Conservation (phyloP, 2,797 vertebrate species). For the Tenualosa thibaudeaui region DNA sequence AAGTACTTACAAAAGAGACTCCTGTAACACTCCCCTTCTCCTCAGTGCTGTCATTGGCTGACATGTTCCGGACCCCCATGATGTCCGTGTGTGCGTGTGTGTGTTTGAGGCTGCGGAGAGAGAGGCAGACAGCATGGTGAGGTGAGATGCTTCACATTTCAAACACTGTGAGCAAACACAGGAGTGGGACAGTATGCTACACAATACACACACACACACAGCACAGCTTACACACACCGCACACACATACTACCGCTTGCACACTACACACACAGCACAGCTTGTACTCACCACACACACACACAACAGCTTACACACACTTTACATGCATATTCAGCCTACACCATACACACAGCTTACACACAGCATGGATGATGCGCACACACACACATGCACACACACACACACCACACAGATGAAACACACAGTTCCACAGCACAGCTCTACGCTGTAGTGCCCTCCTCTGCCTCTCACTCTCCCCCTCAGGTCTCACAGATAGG, state of each 20-base stretch:
- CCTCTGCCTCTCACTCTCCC: too few relatives aligned
- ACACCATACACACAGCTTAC: not conserved
- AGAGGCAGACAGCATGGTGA: not conserved
- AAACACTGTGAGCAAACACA: not conserved
- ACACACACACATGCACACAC: too few relatives aligned
- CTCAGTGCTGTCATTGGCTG: not conserved
- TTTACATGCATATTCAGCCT: not conserved
- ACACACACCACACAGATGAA: too few relatives aligned
- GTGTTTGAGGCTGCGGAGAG: not conserved
- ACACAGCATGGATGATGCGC: too few relatives aligned
- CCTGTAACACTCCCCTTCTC: constrained; percentile 22
- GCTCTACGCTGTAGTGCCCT: too few relatives aligned
- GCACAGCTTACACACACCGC: too few relatives aligned
- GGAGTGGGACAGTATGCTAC: not conserved
- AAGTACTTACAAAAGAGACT: constrained; percentile 61
- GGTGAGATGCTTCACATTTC: not conserved
- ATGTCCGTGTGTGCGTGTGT: not conserved
- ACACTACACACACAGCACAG: too few relatives aligned
- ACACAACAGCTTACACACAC: too few relatives aligned
- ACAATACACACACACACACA: too few relatives aligned
- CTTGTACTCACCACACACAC: too few relatives aligned
- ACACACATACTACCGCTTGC: not conserved
- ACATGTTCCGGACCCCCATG: not conserved
- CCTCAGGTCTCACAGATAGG: too few relatives aligned
- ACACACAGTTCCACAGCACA: too few relatives aligned